These are phyloP conservation scores for Phlogophora meticulosa DNA, from an alignment of 2,888 invertebrate genomes.

Conservation along the genomic window DNA sequence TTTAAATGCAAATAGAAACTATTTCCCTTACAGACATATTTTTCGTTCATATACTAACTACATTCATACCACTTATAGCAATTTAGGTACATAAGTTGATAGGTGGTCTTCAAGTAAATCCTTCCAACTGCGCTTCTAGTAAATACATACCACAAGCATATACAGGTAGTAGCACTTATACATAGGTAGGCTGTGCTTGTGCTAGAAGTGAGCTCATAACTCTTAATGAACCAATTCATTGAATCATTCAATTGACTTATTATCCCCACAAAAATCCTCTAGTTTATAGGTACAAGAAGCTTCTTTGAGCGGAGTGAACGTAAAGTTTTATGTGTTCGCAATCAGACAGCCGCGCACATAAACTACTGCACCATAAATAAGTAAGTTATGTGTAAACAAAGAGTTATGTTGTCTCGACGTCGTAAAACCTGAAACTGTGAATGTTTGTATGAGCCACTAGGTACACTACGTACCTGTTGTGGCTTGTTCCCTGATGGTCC, in stretches of 20 bases:
- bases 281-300: slow-evolving; percentile 22
- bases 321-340: slow-evolving; percentile 44
- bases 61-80: too few relatives aligned
- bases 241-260: slow-evolving; percentile 26
- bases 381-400: slow-evolving; percentile 31
- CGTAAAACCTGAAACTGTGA: slow-evolving; percentile 45
- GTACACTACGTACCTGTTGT: not conserved
- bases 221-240: slow-evolving; percentile 22
- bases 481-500: not conserved
- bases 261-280: not conserved
- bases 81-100: too few relatives aligned
- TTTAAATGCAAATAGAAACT: too few relatives aligned
- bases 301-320: slow-evolving; percentile 21
- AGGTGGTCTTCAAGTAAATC: too few relatives aligned
- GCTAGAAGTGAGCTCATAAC: not conserved
- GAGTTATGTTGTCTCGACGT: slow-evolving; percentile 53
- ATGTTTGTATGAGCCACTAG: not conserved
- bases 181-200: too few relatives aligned
- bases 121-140: too few relatives aligned
- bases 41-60: too few relatives aligned
- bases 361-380: slow-evolving; percentile 37
- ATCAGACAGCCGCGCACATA: slow-evolving; percentile 27
- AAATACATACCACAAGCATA: too few relatives aligned
- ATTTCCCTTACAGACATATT: too few relatives aligned
- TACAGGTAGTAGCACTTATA: too few relatives aligned